Base-by-base conservation (phyloP, 2,888 invertebrate genomes). In the Chironomus riparius region DNA sequence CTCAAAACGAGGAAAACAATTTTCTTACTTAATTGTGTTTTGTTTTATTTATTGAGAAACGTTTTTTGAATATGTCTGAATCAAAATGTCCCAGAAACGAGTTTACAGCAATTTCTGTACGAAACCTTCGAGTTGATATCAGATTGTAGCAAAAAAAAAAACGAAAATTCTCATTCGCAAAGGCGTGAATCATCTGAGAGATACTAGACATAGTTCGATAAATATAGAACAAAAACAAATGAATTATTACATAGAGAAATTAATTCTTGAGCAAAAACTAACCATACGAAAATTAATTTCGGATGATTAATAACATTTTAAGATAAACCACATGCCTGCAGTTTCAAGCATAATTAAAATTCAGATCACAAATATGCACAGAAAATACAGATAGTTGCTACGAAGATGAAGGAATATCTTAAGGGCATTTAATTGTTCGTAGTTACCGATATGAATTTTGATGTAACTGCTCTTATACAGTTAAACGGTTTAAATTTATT, bases 231-330 rank as follows among this genome's bases (percentile, higher is more conserved):
- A 65, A 65, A 65, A 65, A 65, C 21, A 65, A 65, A 21, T 21
- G 65, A 21, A 65, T 21, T 65, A 22, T 22, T 65, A 38, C 38
- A 10, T 38, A 38, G 38, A 38, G 38, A 38, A 38, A 38, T 38
- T 38, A 38, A 38, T 10, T 38, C 38, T 38, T 38, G 10, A 38
- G 38, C 38, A 38, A 38, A 38, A n/a, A 18, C 15, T n/a, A 15
- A 18, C 56, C 68, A 70, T 70, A 70, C 47, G 50, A 71, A 50
- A 71, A 71, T 71, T 71, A 71, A 72, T 50, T 72, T 22, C 28
- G 38, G 62, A 71, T 71, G 72, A 72, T 72, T 72, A 72, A 72
- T 72, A 5, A 12, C 68, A 47, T 47, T 68, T 56, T 15, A 24
- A 72, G 72, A 72, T 72, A 71, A 70, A 47, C 61, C 72, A 61